These are phyloP conservation scores for Drosophila incognita DNA, from an alignment of 2,888 invertebrate genomes.

Conservation along the genomic window DNA sequence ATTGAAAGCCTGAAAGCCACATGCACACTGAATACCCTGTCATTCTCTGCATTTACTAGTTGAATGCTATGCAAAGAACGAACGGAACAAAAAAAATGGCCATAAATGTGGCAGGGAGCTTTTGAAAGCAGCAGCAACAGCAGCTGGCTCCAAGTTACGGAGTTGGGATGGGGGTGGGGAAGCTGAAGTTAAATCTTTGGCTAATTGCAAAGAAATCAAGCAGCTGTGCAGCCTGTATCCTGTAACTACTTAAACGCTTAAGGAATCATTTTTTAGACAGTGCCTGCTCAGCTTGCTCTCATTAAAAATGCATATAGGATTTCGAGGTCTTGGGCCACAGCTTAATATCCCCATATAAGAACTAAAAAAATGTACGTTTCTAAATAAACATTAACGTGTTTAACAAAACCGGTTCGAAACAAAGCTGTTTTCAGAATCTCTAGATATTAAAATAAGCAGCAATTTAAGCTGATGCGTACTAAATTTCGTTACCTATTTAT, in stretches of 20 bases:
- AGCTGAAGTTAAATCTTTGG: conserved; percentile 1
- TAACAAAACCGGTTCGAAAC: conserved; percentile 22
- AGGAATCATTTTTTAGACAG: not conserved
- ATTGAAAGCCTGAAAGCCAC: conserved; percentile 63
- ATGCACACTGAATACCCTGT: conserved; percentile 21
- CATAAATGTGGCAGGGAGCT: conserved; percentile 26
- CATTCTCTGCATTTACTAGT: conserved; percentile 2
- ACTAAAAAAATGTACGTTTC: conserved; percentile 2
- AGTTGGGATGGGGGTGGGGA: not conserved
- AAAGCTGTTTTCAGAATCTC: conserved; percentile 2
- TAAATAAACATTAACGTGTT: not conserved
- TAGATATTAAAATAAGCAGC: conserved; percentile 1
- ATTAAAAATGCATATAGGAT: conserved; percentile 1
- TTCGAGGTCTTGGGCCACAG: not conserved
- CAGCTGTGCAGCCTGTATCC: not conserved
- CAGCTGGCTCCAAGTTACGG: not conserved
- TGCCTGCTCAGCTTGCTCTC: not conserved
- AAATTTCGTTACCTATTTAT: not conserved
- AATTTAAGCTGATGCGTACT: not conserved
- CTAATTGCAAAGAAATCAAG: conserved; percentile 25
- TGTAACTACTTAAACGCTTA: not conserved
- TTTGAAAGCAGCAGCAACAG: conserved; percentile 2
- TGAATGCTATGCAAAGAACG: conserved; percentile 25
- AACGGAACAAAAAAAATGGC: not conserved
- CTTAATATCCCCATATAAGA: not conserved